These are phyloP conservation scores for Platycercus adscitus DNA, from an alignment of 2,113 vertebrate genomes.

Conservation along the genomic window DNA sequence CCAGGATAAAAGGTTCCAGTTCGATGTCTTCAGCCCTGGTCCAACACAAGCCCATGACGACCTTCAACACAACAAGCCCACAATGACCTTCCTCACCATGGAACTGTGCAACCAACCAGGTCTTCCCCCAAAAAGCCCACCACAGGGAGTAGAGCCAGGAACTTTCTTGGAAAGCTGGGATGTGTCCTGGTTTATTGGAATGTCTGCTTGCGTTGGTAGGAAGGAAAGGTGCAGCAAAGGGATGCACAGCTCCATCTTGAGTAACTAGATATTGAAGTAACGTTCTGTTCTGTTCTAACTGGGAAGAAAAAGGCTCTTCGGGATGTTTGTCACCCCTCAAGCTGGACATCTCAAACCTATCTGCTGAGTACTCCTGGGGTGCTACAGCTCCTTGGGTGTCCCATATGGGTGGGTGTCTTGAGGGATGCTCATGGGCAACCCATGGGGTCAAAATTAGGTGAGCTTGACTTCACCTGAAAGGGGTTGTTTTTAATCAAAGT, in stretches of 20 bases:
- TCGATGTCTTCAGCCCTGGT: accelerated
- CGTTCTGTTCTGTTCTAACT: accelerated
- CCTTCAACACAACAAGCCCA: not conserved
- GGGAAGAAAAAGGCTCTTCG: not conserved
- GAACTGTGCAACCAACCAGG: accelerated
- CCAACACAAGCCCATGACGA: not conserved
- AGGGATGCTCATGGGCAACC: not conserved
- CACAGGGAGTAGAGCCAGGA: not conserved
- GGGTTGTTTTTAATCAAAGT: not conserved
- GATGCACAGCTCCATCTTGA: accelerated
- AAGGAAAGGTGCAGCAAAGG: not conserved
- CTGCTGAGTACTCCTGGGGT: not conserved
- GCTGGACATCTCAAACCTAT: not conserved
- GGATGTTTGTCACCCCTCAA: not conserved
- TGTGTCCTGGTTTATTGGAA: accelerated
- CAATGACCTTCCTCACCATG: accelerated
- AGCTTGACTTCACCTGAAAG: not conserved
- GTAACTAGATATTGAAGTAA: not conserved
- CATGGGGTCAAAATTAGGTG: not conserved
- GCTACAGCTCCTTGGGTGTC: accelerated
- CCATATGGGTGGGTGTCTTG: accelerated
- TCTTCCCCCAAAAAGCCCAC: not conserved
- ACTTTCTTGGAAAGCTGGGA: not conserved
- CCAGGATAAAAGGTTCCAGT: not conserved
- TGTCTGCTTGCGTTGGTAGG: accelerated